Evolutionary conservation across 1,140 invertebrate species (phyloP).

Genomic region (Ceratina japonica): DNA sequence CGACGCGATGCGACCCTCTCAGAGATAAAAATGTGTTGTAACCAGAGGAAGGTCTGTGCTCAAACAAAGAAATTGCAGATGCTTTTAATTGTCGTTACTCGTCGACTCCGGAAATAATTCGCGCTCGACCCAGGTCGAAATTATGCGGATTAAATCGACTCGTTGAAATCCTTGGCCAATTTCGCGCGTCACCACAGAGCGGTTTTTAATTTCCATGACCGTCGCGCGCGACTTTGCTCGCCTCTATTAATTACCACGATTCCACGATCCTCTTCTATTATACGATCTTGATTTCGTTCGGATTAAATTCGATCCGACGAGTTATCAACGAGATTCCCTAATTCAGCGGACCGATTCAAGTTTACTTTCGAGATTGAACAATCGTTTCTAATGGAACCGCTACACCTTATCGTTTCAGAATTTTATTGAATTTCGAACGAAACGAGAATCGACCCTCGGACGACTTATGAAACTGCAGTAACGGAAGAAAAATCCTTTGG

Average conservation of each 20-base stretch:
- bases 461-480: too few relatives aligned
- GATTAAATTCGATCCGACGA: not conserved
- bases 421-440: too few relatives aligned
- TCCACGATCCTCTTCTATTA: not conserved
- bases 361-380: too few relatives aligned
- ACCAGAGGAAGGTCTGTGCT: not conserved
- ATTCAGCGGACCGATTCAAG: too few relatives aligned
- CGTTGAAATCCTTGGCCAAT: not conserved
- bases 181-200: not conserved
- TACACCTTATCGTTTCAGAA: too few relatives aligned
- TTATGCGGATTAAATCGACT: not conserved
- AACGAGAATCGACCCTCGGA: too few relatives aligned
- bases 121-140: not conserved
- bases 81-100: not conserved
- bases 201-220: too few relatives aligned
- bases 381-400: too few relatives aligned
- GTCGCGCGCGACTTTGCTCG: too few relatives aligned
- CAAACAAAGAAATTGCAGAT: not conserved
- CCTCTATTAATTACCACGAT: not conserved
- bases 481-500: not conserved
- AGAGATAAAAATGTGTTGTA: slow-evolving; percentile 1
- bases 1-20: not conserved
- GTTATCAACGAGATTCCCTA: too few relatives aligned
- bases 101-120: not conserved
- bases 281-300: too few relatives aligned